phyloP scores from a whole-genome alignment of 2,113 vertebrate genomes.

The Pygoscelis antarcticus region DNA sequence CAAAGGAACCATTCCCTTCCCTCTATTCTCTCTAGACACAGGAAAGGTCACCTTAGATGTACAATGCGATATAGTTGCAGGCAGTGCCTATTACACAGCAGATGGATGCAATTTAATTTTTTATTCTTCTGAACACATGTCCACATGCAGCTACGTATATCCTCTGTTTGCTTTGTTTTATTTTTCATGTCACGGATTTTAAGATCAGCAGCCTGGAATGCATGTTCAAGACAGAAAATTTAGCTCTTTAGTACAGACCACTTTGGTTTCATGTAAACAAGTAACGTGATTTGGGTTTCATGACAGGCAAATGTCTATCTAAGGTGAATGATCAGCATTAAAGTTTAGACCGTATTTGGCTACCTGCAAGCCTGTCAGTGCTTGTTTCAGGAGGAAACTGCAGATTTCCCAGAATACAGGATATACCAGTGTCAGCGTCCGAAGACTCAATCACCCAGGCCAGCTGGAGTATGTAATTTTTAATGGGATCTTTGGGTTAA shows the following conservation, averaged over 20 bases:
- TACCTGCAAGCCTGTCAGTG: not conserved
- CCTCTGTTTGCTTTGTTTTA: not conserved
- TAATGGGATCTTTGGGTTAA: not conserved
- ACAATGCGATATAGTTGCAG: not conserved
- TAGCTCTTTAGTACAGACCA: not conserved
- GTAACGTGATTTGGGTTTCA: not conserved
- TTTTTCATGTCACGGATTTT: not conserved
- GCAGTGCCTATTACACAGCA: not conserved
- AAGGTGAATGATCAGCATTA: not conserved
- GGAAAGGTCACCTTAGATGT: not conserved
- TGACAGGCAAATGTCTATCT: not conserved
- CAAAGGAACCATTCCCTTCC: not conserved
- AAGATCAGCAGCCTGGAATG: not conserved
- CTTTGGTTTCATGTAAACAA: not conserved
- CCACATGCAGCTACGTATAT: not conserved
- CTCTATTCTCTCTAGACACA: not conserved
- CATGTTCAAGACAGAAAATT: not conserved
- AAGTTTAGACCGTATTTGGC: not conserved
- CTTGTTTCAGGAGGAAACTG: not conserved
- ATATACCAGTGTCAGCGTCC: not conserved
- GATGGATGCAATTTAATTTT: not conserved
- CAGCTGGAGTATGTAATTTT: not conserved
- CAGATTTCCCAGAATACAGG: not conserved
- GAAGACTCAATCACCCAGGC: not conserved
- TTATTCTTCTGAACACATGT: not conserved